Percentiles rank a stretch among this genome's conserved stretches.
Evolutionary conservation across 2,113 vertebrate species (phyloP).

Genomic region (Campylorhamphus procurvoides): DNA sequence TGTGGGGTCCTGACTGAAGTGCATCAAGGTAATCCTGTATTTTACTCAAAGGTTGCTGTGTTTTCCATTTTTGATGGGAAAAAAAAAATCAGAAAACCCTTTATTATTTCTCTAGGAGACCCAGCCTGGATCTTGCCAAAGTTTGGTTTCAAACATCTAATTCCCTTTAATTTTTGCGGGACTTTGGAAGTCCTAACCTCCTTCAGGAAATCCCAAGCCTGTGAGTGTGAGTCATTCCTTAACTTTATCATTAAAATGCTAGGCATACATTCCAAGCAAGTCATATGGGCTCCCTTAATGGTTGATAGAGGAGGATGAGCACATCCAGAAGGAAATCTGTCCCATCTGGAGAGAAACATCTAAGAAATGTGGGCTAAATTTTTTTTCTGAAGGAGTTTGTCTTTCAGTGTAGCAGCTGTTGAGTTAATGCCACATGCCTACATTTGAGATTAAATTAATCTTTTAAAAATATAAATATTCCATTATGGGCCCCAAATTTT

Average conservation of each 20-base stretch:
- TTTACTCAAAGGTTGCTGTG: background rate
- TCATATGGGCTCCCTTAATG: background rate
- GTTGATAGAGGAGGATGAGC: background rate
- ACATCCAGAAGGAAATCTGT: background rate
- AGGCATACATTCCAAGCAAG: background rate
- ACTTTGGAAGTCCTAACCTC: background rate
- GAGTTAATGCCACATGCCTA: background rate
- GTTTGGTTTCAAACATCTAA: background rate
- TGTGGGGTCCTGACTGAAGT: background rate
- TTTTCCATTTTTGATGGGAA: constrained; percentile 17
- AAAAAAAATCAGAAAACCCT: background rate
- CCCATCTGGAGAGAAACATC: background rate
- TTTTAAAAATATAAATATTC: background rate
- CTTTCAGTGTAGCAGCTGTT: background rate
- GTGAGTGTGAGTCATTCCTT: background rate
- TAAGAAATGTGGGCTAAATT: background rate
- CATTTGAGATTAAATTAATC: background rate
- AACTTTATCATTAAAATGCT: background rate
- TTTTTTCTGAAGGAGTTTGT: background rate
- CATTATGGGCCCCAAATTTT: background rate
- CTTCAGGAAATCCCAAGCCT: background rate
- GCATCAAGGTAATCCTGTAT: background rate
- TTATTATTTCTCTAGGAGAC: background rate
- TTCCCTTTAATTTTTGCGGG: background rate
- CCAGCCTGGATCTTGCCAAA: background rate